phyloP scores from a whole-genome alignment of 64 coral and sea anemone species.

The Stichodactyla helianthus region DNA sequence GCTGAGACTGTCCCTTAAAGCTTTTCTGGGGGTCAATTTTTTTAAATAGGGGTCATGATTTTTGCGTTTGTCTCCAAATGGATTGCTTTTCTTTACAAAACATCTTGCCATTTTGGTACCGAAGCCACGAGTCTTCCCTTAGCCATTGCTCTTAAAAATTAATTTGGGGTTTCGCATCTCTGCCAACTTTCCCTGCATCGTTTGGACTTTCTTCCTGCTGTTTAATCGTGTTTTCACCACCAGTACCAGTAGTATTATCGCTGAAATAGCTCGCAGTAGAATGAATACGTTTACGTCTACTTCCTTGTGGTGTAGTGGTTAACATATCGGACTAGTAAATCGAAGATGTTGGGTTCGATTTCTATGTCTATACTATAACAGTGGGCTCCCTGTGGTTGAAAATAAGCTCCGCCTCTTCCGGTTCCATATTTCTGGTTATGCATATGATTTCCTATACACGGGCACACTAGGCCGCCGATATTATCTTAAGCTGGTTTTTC shows the following conservation, averaged over 20 bases:
- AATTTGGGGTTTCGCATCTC: conserved; percentile 22
- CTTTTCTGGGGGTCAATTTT: too few relatives aligned
- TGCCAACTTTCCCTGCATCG: conserved; percentile 21
- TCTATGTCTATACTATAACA: too few relatives aligned
- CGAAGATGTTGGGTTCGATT: too few relatives aligned
- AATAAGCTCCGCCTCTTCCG: too few relatives aligned
- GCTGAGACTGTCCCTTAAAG: too few relatives aligned
- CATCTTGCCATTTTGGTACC: conserved; percentile 37
- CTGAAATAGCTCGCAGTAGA: conserved; percentile 24
- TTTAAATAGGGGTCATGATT: neutral
- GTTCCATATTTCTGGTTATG: too few relatives aligned
- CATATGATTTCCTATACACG: too few relatives aligned
- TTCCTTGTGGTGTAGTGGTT: too few relatives aligned
- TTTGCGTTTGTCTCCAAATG: neutral
- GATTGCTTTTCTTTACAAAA: conserved; percentile 37
- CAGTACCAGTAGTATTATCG: conserved; percentile 39
- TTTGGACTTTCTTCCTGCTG: conserved; percentile 24
- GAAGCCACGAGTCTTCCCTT: conserved; percentile 32
- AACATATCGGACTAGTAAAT: too few relatives aligned
- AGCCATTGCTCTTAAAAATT: conserved; percentile 50
- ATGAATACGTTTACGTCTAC: conserved; percentile 51
- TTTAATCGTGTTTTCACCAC: conserved; percentile 33
- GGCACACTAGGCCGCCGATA: too few relatives aligned
- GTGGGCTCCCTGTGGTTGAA: too few relatives aligned
- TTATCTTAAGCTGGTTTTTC: too few relatives aligned